A percentile compares a stretch with the other conserved stretches of the same genome.
Evolutionary conservation across 2,888 invertebrate genomes (phyloP).

Genomic region (Calameuta filiformis): DNA sequence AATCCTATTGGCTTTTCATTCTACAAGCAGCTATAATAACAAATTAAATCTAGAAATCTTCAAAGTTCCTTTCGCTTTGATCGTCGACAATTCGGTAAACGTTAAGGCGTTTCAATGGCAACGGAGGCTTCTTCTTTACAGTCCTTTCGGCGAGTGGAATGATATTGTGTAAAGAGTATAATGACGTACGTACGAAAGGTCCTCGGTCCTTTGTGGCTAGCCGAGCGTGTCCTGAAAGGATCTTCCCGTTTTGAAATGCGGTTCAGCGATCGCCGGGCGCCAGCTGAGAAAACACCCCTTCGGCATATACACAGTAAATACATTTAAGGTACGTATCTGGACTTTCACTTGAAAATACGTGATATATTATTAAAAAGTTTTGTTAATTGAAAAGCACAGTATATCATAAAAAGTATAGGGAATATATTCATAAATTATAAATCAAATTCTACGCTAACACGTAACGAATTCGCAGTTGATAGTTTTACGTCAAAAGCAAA

Average conservation of each 20-base stretch:
- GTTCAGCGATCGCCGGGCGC: constrained; percentile 35
- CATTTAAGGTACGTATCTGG: not conserved
- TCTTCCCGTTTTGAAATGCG: constrained; percentile 35
- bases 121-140: constrained; percentile 1
- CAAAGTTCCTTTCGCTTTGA: constrained; percentile 23
- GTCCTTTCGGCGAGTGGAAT: constrained; percentile 41
- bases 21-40: constrained; percentile 62
- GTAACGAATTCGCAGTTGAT: constrained; percentile 25
- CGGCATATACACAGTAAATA: not conserved
- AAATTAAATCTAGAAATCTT: constrained; percentile 53
- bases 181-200: constrained; percentile 56
- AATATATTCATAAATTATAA: constrained; percentile 54
- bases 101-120: constrained; percentile 1
- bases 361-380: not conserved
- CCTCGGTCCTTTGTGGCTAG: constrained; percentile 61
- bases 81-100: constrained; percentile 12
- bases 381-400: not conserved
- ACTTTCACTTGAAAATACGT: not conserved
- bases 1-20: constrained; percentile 40
- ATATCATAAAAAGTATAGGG: not conserved
- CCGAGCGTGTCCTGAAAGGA: constrained; percentile 63
- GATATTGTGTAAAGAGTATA: constrained; percentile 64
- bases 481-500: not conserved
- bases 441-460: constrained; percentile 49
- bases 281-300: constrained; percentile 64